Conservation (phyloP, 2,113 vertebrate genomes). For the Clinocottus analis region DNA sequence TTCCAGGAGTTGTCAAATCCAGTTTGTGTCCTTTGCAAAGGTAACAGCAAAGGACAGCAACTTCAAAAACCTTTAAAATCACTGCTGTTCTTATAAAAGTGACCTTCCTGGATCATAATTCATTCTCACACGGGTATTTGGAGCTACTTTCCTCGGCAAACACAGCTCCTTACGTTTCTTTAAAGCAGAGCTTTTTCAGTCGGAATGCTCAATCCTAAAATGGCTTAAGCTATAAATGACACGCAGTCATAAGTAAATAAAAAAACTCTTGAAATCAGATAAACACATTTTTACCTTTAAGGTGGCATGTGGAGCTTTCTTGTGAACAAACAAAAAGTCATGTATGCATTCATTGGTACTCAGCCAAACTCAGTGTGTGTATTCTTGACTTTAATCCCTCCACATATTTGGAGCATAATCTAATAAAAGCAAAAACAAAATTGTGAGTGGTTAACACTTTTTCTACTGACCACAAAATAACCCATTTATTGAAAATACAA, state of each 20-base stretch:
- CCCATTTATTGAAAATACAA: slow-evolving; percentile 26
- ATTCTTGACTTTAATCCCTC: background rate
- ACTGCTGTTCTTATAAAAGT: background rate
- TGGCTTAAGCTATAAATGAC: background rate
- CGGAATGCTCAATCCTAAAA: background rate
- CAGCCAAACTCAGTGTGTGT: background rate
- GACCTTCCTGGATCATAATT: background rate
- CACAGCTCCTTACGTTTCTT: background rate
- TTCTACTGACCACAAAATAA: slow-evolving; percentile 33
- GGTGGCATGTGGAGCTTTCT: background rate
- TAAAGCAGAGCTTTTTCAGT: background rate
- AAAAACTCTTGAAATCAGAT: background rate
- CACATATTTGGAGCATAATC: background rate
- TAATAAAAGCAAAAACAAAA: background rate
- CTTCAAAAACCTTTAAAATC: background rate
- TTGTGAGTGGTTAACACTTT: slow-evolving; percentile 9
- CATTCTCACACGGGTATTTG: background rate
- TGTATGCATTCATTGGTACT: background rate
- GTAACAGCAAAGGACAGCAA: background rate
- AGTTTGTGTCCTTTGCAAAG: background rate
- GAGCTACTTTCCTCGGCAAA: background rate
- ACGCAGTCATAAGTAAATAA: background rate
- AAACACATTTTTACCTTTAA: background rate
- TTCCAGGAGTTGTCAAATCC: background rate
- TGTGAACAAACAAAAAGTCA: background rate